Conservation (phyloP, 1,140 invertebrate genomes). For the Habropoda laboriosa region DNA sequence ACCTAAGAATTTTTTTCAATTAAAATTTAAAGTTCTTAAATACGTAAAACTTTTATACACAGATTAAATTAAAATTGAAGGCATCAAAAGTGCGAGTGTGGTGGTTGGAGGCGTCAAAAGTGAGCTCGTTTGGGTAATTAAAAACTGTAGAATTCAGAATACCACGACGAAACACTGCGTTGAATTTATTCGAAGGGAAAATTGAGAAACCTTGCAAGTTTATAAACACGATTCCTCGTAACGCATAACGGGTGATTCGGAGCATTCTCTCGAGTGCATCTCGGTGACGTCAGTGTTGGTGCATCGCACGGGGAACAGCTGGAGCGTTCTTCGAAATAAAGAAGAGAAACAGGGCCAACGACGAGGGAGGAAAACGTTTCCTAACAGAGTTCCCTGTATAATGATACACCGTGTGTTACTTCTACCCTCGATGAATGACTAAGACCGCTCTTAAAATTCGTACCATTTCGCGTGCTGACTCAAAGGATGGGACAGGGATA, state of each 20-base stretch:
- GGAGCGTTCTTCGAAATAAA: constrained; percentile 31
- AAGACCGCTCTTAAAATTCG: constrained; percentile 63
- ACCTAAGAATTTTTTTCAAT: too few species aligned
- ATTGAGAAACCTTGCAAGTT: background rate
- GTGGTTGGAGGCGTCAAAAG: too few species aligned
- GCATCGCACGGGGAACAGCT: constrained; percentile 53
- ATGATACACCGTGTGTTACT: background rate
- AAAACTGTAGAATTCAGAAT: too few species aligned
- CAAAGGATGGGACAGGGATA: constrained; percentile 60
- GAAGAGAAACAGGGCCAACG: constrained; percentile 42
- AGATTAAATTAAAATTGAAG: too few species aligned
- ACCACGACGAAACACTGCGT: too few species aligned
- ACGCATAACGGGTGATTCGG: background rate
- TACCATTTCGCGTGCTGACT: constrained; percentile 58
- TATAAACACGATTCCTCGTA: constrained; percentile 32
- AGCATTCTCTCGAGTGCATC: constrained; percentile 36
- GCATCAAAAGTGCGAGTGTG: too few species aligned
- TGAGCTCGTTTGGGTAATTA: too few species aligned
- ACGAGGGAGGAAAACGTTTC: constrained; percentile 13
- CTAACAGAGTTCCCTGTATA: constrained; percentile 12
- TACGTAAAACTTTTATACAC: too few species aligned
- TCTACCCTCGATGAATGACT: constrained; percentile 63
- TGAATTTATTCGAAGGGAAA: too few species aligned
- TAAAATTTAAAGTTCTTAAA: too few species aligned
- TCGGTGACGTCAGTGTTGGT: constrained; percentile 44